Base-by-base conservation (phyloP, 1,140 invertebrate genomes). In the Drosophila subobscura region DNA sequence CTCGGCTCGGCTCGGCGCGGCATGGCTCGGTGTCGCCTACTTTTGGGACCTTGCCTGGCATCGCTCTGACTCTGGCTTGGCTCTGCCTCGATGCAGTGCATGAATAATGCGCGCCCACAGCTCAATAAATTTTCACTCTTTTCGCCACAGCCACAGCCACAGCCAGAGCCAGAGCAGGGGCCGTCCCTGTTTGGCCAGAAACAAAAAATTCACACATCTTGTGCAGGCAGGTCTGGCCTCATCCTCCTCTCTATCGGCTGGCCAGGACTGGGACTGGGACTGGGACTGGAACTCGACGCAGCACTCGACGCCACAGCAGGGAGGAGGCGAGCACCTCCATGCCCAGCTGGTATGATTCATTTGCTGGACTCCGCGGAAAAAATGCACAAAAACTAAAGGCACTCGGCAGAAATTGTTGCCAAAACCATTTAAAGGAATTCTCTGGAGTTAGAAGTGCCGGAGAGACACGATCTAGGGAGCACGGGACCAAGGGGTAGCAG, bases 101-200 rank as follows among this genome's bases (percentile, higher is more conserved):
- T 89, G 86, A 89, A 89, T 89, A 90, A 89, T 89, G 86, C 86
- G 86, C 86, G 86, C 86, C 86, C 86, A 90, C 86, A 90, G 86
- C 86, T 90, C 78, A 90, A 90, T 90, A 90, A 90, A 90, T 90
- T 86, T 90, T 90, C 79, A 88, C 83, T 90, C 77, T 79, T 89
- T 85, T 89, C 77, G 85, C 85, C 85, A 86, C 76, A 88, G 77
- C 73, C 50, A 54, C 33, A 37, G 50, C 54, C 27, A 20, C 37
- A 64, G 71, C 46, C 7, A 7, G 6, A 7, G 6, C 55, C 40
- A 29, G 3, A 51, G 40, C 63, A 46, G 63, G 67, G 50, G 55
- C 25, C 52, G 77, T 66, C 57, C 44, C 54, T 49, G 33, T 4
- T 37, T 37, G 51, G 68, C 50, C 63, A 52, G 44, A 53, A 61